Percentiles rank a stretch among this genome's conserved stretches.
phyloP scores from a whole-genome alignment of 2,888 invertebrate genomes.

The Candidula unifasciata region DNA sequence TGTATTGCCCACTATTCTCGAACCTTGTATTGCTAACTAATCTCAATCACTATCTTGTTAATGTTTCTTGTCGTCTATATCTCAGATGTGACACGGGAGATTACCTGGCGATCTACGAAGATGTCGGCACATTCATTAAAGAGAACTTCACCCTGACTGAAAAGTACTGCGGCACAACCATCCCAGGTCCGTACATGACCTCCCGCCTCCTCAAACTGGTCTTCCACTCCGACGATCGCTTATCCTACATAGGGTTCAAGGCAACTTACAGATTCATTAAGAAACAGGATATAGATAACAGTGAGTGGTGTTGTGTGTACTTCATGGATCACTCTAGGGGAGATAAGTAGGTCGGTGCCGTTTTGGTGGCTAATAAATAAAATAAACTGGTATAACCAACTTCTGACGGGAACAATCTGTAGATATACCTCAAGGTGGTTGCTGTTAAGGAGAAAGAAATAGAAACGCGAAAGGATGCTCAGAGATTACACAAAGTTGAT shows the following conservation, averaged over 20 bases:
- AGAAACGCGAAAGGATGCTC: too few species aligned
- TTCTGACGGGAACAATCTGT: too few species aligned
- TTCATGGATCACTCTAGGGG: too few species aligned
- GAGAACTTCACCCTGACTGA: constrained; percentile 83
- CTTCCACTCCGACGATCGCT: constrained; percentile 90
- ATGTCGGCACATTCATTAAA: constrained; percentile 50
- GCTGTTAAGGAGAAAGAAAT: too few species aligned
- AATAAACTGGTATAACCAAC: too few species aligned
- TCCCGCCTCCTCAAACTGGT: constrained; percentile 91
- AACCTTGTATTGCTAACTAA: not conserved
- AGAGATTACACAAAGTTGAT: too few species aligned
- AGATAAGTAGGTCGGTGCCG: too few species aligned
- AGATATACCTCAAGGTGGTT: too few species aligned
- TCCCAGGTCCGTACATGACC: constrained; percentile 96
- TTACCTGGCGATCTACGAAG: constrained; percentile 67
- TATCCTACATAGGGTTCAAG: constrained; percentile 92
- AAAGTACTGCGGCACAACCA: constrained; percentile 89
- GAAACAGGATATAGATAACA: constrained; percentile 50
- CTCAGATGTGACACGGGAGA: constrained; percentile 57
- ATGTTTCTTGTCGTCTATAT: too few species aligned
- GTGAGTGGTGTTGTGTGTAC: not conserved
- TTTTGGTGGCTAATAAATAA: too few species aligned
- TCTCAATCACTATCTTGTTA: too few species aligned
- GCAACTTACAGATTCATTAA: constrained; percentile 94
- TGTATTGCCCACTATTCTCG: not conserved